phyloP scores from a whole-genome alignment of 2,797 vertebrate genomes.

The Siniperca scherzeri region DNA sequence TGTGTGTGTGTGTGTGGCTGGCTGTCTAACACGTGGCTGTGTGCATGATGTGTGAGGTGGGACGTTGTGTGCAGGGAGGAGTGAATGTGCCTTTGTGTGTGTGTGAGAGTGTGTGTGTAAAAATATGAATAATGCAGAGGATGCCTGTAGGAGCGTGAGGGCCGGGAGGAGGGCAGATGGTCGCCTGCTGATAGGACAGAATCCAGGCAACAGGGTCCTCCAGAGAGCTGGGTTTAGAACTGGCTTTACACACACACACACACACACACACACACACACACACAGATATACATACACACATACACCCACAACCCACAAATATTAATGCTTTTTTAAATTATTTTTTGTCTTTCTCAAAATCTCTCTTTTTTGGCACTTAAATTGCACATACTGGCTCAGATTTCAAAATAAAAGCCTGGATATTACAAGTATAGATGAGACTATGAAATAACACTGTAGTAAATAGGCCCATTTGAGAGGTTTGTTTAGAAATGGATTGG shows the following conservation, averaged over 20 bases:
- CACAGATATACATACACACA: too few relatives aligned
- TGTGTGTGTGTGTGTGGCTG: slow-evolving; percentile 34
- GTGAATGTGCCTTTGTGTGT: slow-evolving; percentile 36
- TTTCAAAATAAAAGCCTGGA: slow-evolving; percentile 37
- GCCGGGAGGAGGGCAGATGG: slow-evolving; percentile 79
- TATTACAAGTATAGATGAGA: background rate
- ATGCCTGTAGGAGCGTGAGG: slow-evolving; percentile 70
- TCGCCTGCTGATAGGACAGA: slow-evolving; percentile 76
- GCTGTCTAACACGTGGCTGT: slow-evolving; percentile 51
- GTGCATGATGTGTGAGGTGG: slow-evolving; percentile 52
- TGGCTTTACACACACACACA: slow-evolving; percentile 32
- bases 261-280: slow-evolving; percentile 19
- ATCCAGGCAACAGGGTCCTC: slow-evolving; percentile 75
- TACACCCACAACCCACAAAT: background rate
- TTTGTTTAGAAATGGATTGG: background rate
- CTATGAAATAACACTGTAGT: background rate
- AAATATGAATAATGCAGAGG: slow-evolving; percentile 80
- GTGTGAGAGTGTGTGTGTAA: slow-evolving; percentile 31
- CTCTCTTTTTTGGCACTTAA: background rate
- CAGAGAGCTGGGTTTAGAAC: slow-evolving; percentile 71
- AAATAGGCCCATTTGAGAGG: background rate
- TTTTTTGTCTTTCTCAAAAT: background rate
- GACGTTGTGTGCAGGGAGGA: slow-evolving; percentile 35
- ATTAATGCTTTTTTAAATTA: background rate
- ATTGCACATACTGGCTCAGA: background rate